Evolutionary conservation across 92 coral and sea anemone species (phyloP), one percentile per base, ranked within the genome.

Genomic region (Blastomussa wellsi): DNA sequence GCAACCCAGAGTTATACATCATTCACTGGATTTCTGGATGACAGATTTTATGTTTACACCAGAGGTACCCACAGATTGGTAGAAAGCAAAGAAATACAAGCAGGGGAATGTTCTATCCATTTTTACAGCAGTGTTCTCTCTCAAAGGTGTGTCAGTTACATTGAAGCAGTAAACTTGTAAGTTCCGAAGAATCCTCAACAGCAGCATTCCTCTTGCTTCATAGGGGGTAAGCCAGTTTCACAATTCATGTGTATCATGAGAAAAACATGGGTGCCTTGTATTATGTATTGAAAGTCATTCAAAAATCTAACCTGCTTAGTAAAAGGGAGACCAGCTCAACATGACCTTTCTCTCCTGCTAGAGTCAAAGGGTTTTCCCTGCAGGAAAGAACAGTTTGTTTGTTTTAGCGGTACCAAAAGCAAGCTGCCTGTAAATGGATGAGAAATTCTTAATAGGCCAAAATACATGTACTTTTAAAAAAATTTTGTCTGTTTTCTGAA

Each of bases 311-410:
- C 86, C 86, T 83, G 87, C 80, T 83, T 15, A 83, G 80, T 65
- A 83, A 83, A 19, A 83, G 49, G 19, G 95, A 89, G 60, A 96
- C 98, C 51, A 96, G 90, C 62, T 96, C 98, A 42, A 92, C 91
- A 75, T 96, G 95, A 66, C 98, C 98, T 79, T 96, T 96, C 86
- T 96, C 98, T 73, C 95, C 98, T 16, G 96, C 98, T 83, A 96
- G 75, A 0, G 98, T 96, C 84, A 96, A 71, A 31, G 98, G 98
- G 72, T 96, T 96, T 83, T 96, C 98, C 86, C 98, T 95, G 85
- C 37, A 86, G 74, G 32, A 85, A 72, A 71, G 62, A 53, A 13
- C 77, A 64, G 33, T 44, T 49, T 39, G 17, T n/a, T n/a, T n/a
- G n/a, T n/a, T n/a, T n/a, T n/a, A n/a, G n/a, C n/a, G n/a, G n/a